Evolutionary conservation across 2,797 vertebrate species (phyloP).

Genomic region (Cryptoprocta ferox): DNA sequence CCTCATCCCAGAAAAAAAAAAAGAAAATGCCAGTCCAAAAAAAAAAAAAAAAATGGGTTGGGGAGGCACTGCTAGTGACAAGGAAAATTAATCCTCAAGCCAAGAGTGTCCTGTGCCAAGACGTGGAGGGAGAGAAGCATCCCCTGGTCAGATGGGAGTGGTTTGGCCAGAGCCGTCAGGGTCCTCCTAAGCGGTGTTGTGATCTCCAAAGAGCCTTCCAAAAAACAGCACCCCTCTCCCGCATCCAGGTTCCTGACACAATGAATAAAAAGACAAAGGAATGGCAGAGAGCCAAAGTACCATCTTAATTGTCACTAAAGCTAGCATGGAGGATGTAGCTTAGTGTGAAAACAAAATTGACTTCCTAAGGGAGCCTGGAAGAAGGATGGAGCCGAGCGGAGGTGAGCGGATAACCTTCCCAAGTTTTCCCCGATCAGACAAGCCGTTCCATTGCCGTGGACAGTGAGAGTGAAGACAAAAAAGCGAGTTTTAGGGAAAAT

Average conservation of each 20-base stretch:
- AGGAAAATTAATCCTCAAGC: background rate
- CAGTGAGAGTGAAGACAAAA: background rate
- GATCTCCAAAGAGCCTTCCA: constrained; percentile 13
- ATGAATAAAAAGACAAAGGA: constrained; percentile 26
- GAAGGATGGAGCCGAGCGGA: background rate
- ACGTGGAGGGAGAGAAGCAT: background rate
- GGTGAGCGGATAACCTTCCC: background rate
- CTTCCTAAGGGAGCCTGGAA: background rate
- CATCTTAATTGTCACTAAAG: background rate
- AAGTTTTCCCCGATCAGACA: background rate
- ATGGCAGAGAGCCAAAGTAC: constrained; percentile 20
- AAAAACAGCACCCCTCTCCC: background rate
- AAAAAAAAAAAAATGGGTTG: background rate
- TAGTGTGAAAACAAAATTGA: background rate
- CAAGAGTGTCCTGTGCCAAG: constrained; percentile 31
- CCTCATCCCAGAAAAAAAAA: background rate
- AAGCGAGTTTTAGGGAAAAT: constrained; percentile 1
- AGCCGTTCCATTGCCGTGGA: background rate
- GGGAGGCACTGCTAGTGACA: background rate
- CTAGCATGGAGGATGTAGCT: background rate
- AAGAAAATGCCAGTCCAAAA: background rate
- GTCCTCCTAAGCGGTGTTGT: background rate
- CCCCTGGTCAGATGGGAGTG: background rate
- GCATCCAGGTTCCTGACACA: background rate
- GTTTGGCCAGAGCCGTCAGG: background rate